Percentiles rank a stretch among this genome's conserved stretches.
These are phyloP conservation scores for Pristionchus arcanus DNA, from an alignment of 2,888 invertebrate species.

Conservation along the genomic window DNA sequence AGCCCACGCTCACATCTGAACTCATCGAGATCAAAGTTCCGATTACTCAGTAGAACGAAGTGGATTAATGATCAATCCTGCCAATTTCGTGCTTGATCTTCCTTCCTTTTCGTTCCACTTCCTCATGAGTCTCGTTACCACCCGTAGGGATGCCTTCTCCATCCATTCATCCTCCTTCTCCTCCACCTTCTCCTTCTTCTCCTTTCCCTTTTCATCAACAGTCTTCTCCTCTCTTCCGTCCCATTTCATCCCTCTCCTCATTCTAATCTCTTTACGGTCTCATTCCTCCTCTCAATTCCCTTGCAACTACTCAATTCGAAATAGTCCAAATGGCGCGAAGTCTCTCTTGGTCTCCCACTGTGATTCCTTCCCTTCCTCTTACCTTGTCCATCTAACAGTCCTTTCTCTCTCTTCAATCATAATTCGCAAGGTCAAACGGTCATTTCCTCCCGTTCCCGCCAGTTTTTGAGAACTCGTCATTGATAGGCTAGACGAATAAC, in stretches of 20 bases:
- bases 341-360: conserved; percentile 2
- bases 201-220: conserved; percentile 25
- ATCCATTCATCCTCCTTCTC: neutral
- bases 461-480: conserved; percentile 5
- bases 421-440: conserved; percentile 20
- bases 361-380: neutral
- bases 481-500: conserved; percentile 11
- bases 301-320: neutral
- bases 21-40: neutral
- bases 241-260: conserved; percentile 40
- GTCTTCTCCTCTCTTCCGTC: conserved; percentile 30
- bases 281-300: conserved; percentile 10
- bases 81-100: neutral
- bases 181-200: neutral
- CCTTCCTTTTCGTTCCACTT: conserved; percentile 28
- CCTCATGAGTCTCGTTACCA: conserved; percentile 33
- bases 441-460: conserved; percentile 40
- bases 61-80: neutral
- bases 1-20: neutral
- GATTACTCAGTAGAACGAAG: neutral
- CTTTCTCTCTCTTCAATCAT: conserved; percentile 30
- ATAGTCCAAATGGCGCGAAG: conserved; percentile 22
- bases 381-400: neutral
- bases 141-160: conserved; percentile 43
- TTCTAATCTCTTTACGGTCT: conserved; percentile 50